Percentiles rank a stretch among this genome's conserved stretches.
These are phyloP conservation scores for Labroides dimidiatus DNA, from an alignment of 2,797 vertebrate species.

Conservation along the genomic window DNA sequence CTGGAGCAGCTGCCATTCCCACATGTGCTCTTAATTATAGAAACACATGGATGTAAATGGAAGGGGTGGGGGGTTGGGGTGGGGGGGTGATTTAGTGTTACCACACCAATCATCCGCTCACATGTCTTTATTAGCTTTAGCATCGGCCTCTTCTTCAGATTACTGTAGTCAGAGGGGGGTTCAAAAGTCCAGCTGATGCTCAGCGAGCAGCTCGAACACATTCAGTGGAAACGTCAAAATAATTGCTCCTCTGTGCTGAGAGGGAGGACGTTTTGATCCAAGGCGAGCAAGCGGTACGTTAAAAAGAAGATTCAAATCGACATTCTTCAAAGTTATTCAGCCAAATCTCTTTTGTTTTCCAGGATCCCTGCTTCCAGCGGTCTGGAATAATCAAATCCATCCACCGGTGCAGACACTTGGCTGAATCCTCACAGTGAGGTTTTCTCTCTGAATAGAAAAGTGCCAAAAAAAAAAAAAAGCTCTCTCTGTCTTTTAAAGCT, in stretches of 20 bases:
- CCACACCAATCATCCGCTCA: conserved; percentile 83
- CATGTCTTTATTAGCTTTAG: conserved; percentile 85
- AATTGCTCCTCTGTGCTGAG: conserved; percentile 13
- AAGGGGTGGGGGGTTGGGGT: too few species aligned
- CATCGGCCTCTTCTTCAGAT: conserved; percentile 81
- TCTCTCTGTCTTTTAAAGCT: conserved; percentile 48
- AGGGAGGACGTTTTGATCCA: conserved; percentile 1
- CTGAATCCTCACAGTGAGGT: conserved; percentile 60
- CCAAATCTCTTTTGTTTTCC: conserved; percentile 11
- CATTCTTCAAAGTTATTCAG: conserved; percentile 41
- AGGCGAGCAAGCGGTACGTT: conserved; percentile 10
- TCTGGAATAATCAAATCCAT: conserved; percentile 76
- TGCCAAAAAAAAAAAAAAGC: conserved; percentile 54
- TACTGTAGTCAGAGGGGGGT: conserved; percentile 51
- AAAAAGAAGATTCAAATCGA: conserved; percentile 48
- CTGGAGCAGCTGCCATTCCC: conserved; percentile 51
- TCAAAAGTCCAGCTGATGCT: conserved; percentile 68
- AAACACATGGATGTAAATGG: conserved; percentile 43
- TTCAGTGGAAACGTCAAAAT: conserved; percentile 27
- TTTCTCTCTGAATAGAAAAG: conserved; percentile 40
- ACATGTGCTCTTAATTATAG: conserved; percentile 71
- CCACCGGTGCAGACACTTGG: conserved; percentile 67
- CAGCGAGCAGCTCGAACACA: background rate
- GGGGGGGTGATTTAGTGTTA: conserved; percentile 77
- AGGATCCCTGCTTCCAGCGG: conserved; percentile 61